Evolutionary conservation across 2,113 vertebrate genomes (phyloP).

Genomic region (Sinocyclocheilus maitianheensis): DNA sequence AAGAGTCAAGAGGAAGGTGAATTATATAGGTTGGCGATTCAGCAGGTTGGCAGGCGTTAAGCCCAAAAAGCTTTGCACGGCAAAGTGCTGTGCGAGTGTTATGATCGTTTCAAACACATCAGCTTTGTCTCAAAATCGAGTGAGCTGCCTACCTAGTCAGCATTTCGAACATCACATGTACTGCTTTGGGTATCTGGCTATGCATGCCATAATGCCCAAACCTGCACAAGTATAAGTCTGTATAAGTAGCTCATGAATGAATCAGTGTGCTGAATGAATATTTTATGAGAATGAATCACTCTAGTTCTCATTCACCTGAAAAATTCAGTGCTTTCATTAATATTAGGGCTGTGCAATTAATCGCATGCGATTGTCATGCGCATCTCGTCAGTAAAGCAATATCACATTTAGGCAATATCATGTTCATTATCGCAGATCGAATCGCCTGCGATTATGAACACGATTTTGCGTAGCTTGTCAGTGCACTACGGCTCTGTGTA

Average conservation of each 20-base stretch:
- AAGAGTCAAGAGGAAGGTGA: conserved; percentile 2
- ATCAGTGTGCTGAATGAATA: background rate
- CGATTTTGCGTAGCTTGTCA: too few relatives aligned
- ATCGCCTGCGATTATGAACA: too few relatives aligned
- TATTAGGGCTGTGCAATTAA: too few relatives aligned
- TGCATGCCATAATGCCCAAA: background rate
- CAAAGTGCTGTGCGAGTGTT: conserved; percentile 30
- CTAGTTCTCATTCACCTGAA: background rate
- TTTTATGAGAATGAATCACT: background rate
- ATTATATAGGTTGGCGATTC: conserved; percentile 28
- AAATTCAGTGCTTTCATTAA: too few relatives aligned
- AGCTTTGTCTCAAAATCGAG: background rate
- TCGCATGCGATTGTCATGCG: too few relatives aligned
- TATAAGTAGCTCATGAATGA: background rate
- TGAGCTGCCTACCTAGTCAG: conserved; percentile 7
- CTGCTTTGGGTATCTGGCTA: background rate
- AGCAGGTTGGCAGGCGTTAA: conserved; percentile 42
- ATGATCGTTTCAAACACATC: conserved; percentile 12
- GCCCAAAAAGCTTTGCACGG: conserved; percentile 23
- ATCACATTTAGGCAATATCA: too few relatives aligned
- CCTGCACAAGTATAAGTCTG: too few relatives aligned
- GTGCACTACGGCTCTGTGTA: too few relatives aligned
- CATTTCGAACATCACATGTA: background rate
- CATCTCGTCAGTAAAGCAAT: too few relatives aligned
- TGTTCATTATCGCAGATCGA: too few relatives aligned